Conservation (phyloP, 2,797 vertebrate species). For the Nasua narica region DNA sequence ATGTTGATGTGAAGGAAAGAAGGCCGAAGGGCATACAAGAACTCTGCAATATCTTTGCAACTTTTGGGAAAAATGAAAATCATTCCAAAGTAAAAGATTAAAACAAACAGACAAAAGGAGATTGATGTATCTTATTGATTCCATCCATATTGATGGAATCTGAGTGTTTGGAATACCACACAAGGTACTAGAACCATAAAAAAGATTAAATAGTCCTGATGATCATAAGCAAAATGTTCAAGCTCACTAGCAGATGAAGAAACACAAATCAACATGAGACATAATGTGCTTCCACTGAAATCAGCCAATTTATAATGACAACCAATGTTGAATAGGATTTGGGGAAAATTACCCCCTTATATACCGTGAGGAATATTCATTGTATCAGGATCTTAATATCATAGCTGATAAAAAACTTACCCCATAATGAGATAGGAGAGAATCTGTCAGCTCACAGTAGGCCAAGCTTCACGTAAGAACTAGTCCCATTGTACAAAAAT, state of each 20-base stretch:
- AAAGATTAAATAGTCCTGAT: neutral
- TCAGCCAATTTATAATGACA: neutral
- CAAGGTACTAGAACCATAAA: neutral
- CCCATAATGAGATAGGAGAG: neutral
- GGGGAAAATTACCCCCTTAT: neutral
- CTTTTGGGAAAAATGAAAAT: neutral
- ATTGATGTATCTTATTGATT: neutral
- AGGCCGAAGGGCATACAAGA: neutral
- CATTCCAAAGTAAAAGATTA: neutral
- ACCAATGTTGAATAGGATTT: neutral
- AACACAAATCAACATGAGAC: neutral
- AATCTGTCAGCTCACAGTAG: neutral
- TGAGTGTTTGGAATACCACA: neutral
- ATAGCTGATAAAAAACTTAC: neutral
- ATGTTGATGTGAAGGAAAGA: neutral
- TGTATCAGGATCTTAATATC: neutral
- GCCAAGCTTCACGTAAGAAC: neutral
- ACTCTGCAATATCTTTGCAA: neutral
- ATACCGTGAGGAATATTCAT: neutral
- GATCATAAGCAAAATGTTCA: neutral
- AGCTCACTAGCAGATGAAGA: neutral
- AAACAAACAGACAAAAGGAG: constrained; percentile 2
- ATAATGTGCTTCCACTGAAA: neutral
- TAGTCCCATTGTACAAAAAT: neutral
- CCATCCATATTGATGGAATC: neutral